phyloP scores from a whole-genome alignment of 2,113 vertebrate species.

The Callaeas wilsoni region DNA sequence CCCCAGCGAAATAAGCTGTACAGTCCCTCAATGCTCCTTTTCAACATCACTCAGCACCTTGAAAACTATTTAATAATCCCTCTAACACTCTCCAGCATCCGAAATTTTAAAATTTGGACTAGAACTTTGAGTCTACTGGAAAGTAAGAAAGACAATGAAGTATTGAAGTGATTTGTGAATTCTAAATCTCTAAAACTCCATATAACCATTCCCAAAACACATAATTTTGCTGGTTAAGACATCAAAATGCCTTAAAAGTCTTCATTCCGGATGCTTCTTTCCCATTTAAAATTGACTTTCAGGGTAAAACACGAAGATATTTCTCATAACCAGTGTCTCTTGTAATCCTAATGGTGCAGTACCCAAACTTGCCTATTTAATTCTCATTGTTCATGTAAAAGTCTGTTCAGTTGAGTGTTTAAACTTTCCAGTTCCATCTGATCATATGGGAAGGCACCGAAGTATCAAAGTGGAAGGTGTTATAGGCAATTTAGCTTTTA shows the following conservation, averaged over 20 bases:
- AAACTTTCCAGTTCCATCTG: neutral
- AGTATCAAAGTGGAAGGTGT: neutral
- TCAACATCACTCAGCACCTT: neutral
- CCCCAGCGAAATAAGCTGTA: neutral
- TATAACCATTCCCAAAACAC: neutral
- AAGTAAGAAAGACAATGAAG: neutral
- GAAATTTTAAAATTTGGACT: neutral
- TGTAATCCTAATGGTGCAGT: neutral
- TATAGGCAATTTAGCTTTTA: conserved; percentile 14
- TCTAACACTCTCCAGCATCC: neutral
- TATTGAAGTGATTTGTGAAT: neutral
- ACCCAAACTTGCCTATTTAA: neutral
- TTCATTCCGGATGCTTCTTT: neutral
- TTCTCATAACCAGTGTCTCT: neutral
- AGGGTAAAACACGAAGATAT: neutral
- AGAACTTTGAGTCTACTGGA: neutral
- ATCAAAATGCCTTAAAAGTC: neutral
- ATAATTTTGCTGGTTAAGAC: neutral
- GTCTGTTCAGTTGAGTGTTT: neutral
- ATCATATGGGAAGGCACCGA: neutral
- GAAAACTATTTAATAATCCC: neutral
- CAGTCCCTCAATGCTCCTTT: neutral
- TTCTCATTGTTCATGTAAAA: neutral
- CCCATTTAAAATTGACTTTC: neutral
- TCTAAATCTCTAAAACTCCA: neutral